Percentiles rank a stretch among this genome's conserved stretches.
These are phyloP conservation scores for Enteromius unitaeniatus DNA, from an alignment of 2,797 vertebrate genomes.

Conservation along the genomic window DNA sequence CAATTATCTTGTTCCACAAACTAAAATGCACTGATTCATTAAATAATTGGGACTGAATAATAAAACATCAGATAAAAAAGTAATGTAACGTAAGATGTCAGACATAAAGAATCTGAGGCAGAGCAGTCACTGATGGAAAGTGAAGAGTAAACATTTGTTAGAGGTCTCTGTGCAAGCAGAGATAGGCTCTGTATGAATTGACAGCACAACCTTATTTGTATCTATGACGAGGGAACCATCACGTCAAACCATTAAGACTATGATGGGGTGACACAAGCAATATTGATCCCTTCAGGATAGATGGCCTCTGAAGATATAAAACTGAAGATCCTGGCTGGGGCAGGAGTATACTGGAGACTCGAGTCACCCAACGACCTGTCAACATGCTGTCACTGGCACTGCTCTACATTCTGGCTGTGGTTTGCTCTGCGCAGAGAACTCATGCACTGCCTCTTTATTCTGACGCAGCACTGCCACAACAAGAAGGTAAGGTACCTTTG, in stretches of 20 bases:
- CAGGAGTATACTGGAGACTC: slow-evolving; percentile 59
- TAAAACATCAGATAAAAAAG: background rate
- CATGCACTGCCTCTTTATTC: slow-evolving; percentile 77
- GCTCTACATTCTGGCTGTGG: slow-evolving; percentile 73
- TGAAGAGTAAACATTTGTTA: slow-evolving; percentile 82
- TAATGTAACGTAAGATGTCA: slow-evolving; percentile 54
- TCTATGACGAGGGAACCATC: slow-evolving; percentile 76
- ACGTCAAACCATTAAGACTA: slow-evolving; percentile 76
- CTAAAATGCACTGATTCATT: background rate
- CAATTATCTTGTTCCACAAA: background rate
- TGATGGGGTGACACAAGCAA: slow-evolving; percentile 77
- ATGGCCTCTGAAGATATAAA: slow-evolving; percentile 77
- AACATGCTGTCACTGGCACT: slow-evolving; percentile 77
- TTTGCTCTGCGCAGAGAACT: slow-evolving; percentile 71
- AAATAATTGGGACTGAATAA: background rate
- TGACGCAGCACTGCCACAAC: slow-evolving; percentile 71
- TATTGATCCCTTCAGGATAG: slow-evolving; percentile 80
- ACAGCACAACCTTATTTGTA: slow-evolving; percentile 74
- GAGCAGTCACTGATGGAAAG: slow-evolving; percentile 70
- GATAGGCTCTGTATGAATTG: slow-evolving; percentile 78
- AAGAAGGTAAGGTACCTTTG: slow-evolving; percentile 71
- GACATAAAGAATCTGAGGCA: slow-evolving; percentile 69
- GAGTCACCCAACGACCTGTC: slow-evolving; percentile 56
- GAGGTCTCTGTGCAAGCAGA: slow-evolving; percentile 80
- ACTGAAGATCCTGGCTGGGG: slow-evolving; percentile 63